Evolutionary conservation across 2,888 invertebrate species (phyloP).

Genomic region (Caprella mutica): DNA sequence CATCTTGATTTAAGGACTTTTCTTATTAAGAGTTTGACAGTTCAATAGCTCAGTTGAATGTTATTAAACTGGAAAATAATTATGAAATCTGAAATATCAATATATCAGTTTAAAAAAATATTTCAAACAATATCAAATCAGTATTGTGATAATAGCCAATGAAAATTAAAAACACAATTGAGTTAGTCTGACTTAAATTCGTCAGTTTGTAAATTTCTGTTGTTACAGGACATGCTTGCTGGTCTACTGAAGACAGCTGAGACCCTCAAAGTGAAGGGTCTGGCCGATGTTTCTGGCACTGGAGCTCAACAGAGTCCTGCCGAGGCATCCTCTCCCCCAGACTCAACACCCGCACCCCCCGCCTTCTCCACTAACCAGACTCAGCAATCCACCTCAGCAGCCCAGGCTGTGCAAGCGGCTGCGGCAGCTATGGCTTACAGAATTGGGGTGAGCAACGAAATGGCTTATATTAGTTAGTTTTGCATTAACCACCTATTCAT

Average conservation of each 20-base stretch:
- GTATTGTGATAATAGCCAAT: not conserved
- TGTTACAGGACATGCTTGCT: slow-evolving; percentile 65
- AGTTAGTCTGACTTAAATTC: not conserved
- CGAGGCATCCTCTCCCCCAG: slow-evolving; percentile 34
- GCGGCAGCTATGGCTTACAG: slow-evolving; percentile 10
- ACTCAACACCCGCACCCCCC: too few species aligned
- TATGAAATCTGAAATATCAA: too few species aligned
- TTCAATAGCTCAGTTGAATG: too few species aligned
- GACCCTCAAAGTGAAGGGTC: slow-evolving; percentile 77
- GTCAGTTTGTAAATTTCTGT: not conserved
- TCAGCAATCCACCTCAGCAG: slow-evolving; percentile 35
- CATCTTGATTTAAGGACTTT: too few species aligned
- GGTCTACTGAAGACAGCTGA: slow-evolving; percentile 82
- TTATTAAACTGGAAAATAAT: too few species aligned
- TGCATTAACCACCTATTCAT: too few species aligned
- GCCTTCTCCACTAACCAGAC: too few species aligned
- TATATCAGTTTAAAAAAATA: too few species aligned
- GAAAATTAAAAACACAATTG: not conserved
- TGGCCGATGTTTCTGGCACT: slow-evolving; percentile 80
- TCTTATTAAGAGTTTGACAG: too few species aligned
- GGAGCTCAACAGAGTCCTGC: slow-evolving; percentile 27
- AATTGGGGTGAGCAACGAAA: slow-evolving; percentile 13
- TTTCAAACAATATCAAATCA: too few species aligned
- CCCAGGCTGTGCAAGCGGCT: slow-evolving; percentile 20
- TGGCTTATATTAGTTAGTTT: too few species aligned